A percentile compares a stretch with the other conserved stretches of the same genome.
Conservation (phyloP, 2,113 vertebrate species). For the cattle (Bos taurus) region DNA sequence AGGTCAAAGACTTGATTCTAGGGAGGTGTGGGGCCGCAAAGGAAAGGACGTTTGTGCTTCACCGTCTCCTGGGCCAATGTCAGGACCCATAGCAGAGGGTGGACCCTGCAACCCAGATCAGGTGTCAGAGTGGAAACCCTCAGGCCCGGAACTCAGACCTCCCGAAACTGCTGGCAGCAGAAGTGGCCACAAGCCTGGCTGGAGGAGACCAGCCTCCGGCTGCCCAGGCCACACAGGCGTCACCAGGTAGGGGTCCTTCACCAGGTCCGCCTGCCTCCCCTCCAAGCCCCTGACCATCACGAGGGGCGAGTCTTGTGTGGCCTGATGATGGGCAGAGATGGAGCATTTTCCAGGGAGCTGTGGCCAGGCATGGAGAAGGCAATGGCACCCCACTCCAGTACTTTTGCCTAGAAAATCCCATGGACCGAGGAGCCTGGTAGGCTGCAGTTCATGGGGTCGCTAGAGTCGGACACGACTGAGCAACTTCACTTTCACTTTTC, state of each 20-base stretch:
- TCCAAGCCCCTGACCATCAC: neutral
- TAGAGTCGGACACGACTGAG: too few species aligned
- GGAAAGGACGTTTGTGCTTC: fast-evolving
- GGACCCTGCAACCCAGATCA: too few species aligned
- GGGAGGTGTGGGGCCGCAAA: neutral
- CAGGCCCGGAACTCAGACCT: neutral
- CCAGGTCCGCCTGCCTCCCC: neutral
- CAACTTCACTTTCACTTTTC: too few species aligned
- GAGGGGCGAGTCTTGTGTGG: fast-evolving
- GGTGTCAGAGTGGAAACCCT: neutral
- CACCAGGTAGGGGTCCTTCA: neutral
- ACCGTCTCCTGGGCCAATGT: fast-evolving
- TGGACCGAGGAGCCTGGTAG: too few species aligned
- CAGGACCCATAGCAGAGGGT: neutral
- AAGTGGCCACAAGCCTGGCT: neutral
- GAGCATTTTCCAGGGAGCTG: neutral
- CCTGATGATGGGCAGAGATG: neutral
- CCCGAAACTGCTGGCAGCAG: neutral
- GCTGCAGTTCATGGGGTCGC: too few species aligned
- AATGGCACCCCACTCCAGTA: too few species aligned
- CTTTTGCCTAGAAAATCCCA: too few species aligned
- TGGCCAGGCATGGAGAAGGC: too few species aligned
- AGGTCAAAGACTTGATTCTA: too few species aligned
- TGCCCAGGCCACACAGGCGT: neutral
- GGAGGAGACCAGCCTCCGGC: neutral